Base-by-base conservation (phyloP, 1,140 invertebrate genomes). In the Drosophila watanabei region DNA sequence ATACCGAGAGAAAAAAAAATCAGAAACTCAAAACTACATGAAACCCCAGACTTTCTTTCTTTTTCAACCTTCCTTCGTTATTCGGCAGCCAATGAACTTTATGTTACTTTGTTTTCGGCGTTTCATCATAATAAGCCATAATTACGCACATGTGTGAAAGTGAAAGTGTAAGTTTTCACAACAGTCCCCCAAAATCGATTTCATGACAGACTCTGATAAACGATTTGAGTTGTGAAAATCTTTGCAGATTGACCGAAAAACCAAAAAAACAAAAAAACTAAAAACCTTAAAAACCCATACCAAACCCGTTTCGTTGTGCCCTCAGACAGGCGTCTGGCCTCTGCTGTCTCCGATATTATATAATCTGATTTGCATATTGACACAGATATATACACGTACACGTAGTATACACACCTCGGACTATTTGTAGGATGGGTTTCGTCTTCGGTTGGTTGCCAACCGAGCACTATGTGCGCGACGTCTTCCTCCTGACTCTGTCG, bases 351-450 rank as follows among this genome's bases (percentile, higher is more conserved):
- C 28, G 57, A 45, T 61, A 62, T 88, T 89, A 86, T 90, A 86
- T 89, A 86, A 90, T 43, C 64, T 51, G 35, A 80, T 89, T 89
- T 89, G 71, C 86, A 89, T 90, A 75, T 61, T 66, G 62, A 46
- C 62, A 81, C 59, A 35, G 28, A 62, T 45, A 75, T 37, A 81
- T 41, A 63, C 18, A 68, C n/a, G 16, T 30, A 79, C 68, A 63
- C 46, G 62, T 79, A 78, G 71, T 71, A 81, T 77, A 66, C 45
- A 66, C 61, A 70, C 46, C 20, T 70, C 66, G 66, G 18, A 65
- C 24, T 62, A 80, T 87, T 91, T 87, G 71, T 80, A 91, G 89
- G 82, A 92, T 92, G 91, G 91, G 91, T 73, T 77, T 92, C 54
- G 60, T 90, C 79, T 91, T 92, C 65, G 76, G 63, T 76, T 89